Conservation (phyloP, 2,113 vertebrate species). For the Laterallus jamaicensis region DNA sequence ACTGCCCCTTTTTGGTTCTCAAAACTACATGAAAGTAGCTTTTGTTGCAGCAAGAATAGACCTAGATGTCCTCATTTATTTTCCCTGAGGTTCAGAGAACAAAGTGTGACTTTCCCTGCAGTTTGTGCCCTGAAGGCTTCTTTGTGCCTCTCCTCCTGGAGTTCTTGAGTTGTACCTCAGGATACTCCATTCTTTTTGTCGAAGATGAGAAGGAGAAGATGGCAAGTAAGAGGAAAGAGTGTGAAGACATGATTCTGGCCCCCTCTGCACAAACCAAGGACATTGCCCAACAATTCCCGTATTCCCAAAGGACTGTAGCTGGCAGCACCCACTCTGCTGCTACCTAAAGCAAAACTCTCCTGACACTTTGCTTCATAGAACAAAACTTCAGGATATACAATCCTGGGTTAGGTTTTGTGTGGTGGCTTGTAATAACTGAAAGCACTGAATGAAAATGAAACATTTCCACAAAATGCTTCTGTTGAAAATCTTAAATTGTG, state of each 20-base stretch:
- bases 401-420: not conserved
- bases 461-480: not conserved
- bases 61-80: not conserved
- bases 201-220: not conserved
- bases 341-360: not conserved
- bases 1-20: not conserved
- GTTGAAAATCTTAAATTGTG: not conserved
- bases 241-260: accelerated
- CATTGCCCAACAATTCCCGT: not conserved
- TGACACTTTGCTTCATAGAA: not conserved
- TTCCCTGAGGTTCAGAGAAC: not conserved
- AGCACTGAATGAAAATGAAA: not conserved
- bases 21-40: not conserved
- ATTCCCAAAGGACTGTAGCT: not conserved
- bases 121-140: not conserved
- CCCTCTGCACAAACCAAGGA: not conserved
- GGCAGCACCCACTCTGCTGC: not conserved
- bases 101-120: not conserved
- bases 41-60: not conserved
- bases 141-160: not conserved
- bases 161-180: not conserved
- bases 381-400: not conserved
- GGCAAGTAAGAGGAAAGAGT: not conserved
- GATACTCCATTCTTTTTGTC: not conserved
- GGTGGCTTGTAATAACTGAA: not conserved